A percentile compares a stretch with the other conserved stretches of the same genome.
Conservation (phyloP, 2,797 vertebrate species). For the Neoniphon sammara region DNA sequence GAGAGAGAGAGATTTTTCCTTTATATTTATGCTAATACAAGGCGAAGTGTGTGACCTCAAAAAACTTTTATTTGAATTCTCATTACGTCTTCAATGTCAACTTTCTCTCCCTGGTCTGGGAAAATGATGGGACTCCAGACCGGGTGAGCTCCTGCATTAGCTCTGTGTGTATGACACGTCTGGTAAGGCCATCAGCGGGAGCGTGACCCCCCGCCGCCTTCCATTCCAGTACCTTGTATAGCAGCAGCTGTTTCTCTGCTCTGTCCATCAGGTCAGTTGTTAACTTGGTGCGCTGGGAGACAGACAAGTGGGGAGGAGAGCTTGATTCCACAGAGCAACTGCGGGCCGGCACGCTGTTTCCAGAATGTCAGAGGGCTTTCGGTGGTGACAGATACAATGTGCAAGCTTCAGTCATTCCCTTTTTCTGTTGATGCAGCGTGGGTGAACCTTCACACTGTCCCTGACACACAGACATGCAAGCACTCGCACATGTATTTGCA, state of each 20-base stretch:
- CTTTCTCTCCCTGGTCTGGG: slow-evolving; percentile 38
- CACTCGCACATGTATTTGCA: background rate
- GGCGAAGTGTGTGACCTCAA: background rate
- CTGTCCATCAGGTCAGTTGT: slow-evolving; percentile 78
- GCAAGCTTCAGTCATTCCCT: slow-evolving; percentile 61
- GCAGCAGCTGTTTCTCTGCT: slow-evolving; percentile 77
- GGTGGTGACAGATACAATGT: slow-evolving; percentile 73
- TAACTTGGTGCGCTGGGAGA: slow-evolving; percentile 62
- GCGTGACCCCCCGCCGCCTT: slow-evolving; percentile 41
- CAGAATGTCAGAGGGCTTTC: slow-evolving; percentile 72
- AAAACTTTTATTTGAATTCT: background rate
- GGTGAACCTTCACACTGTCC: slow-evolving; percentile 41
- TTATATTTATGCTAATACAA: background rate
- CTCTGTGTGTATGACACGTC: slow-evolving; percentile 48
- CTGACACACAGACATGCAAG: slow-evolving; percentile 24
- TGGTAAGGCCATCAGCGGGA: slow-evolving; percentile 72
- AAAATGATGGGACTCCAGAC: slow-evolving; percentile 26
- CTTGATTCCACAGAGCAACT: slow-evolving; percentile 78
- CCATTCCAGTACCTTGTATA: slow-evolving; percentile 66
- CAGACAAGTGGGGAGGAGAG: slow-evolving; percentile 73
- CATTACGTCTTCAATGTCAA: background rate
- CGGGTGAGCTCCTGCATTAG: slow-evolving; percentile 45
- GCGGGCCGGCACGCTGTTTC: slow-evolving; percentile 66
- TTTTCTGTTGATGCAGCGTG: slow-evolving; percentile 50
- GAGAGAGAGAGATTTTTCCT: slow-evolving; percentile 3